Evolutionary conservation across 2,888 invertebrate species (phyloP), one percentile per base, ranked within the genome.

Genomic region (Ichneumoninae sp.): DNA sequence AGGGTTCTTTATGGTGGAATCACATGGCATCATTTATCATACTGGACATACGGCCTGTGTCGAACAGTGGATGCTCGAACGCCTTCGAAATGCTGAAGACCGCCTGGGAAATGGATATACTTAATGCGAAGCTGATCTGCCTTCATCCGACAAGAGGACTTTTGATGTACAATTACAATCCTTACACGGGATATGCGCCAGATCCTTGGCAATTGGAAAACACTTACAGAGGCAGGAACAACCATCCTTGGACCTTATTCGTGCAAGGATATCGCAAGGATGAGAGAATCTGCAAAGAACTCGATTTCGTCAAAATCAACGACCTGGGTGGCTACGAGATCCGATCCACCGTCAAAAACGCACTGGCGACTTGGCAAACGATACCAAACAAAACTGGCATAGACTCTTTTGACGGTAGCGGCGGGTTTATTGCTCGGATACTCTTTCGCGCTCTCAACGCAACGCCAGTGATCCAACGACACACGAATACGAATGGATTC

Each of bases 1-100:
- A 57, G 52, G 66, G 54, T 19, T 86, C 87, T n/a, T 47, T 74
- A 22, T 85, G 85, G 81, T 89, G 89, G 89, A 88, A 89, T 65
- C 69, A 83, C n/a, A 80, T 40, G 52, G 88, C 75, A 3, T 60
- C 81, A 0, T 87, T 85, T 26, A 47, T 84, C 19, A 19, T 89
- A 6, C 1, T 86, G 30, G 80, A 87, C 10, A 47, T 22, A 50
- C 33, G 40, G 5, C 47, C 66, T 8, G 2, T 30, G 6, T 10
- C 68, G 8, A 54, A 36, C 0, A 54, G 50, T 10, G 73, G 71
- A 33, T 89, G 89, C 57, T 33, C 74, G 3, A 85, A 80, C 6
- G 87, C 85, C 3, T 69, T 66, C n/a, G 36, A 57, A 30, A 85
- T 83, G 44, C 70, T 89, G 16, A 52, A 40, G 69, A 73, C 50